Evolutionary conservation across 2,888 invertebrate genomes (phyloP), one percentile per base, ranked within the genome.

Genomic region (Lamellibrachia satsuma): DNA sequence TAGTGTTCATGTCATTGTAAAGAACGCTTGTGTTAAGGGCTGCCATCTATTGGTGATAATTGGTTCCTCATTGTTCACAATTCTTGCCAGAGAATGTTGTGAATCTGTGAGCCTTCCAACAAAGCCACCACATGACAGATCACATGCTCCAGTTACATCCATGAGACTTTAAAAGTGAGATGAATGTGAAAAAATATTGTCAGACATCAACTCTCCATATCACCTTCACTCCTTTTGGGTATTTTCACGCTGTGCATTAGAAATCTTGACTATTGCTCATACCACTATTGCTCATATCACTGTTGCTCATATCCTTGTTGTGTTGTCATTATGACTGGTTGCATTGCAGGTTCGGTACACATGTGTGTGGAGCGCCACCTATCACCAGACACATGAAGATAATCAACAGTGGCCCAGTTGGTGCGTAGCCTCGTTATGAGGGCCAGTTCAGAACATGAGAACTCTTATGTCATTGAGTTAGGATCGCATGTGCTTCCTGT

Each of bases 351-450:
- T 96, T 96, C 95, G 96, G 96, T 11, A 96, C 95, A 27, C 95
- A 95, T 94, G 95, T 96, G 7, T 95, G 96, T 7, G 96, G 96
- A 15, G 95, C 95, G 3, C 93, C 94, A 7, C 93, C 95, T 27
- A 94, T 95, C 2, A 95, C 93, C 51, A 93, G 96, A 91, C 94
- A 94, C 22, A 94, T 96, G 94, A 94, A 95, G 92, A 95, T 96
- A 52, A 96, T 95, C 94, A 96, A 96, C 94, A 94, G 94, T 60
- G 95, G 96, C 94, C 96, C 96, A 7, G 94, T 94, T 94, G 96
- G 96, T 96, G 93, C 94, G 95, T 92, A 22, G n/a, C 52, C n/a
- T 22, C 3, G 91, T 91, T 57, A 11, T 52, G 7, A n/a, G n/a
- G 90, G 51, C 9, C 22, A 51, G 2, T 91, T 91, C 52, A 22